Evolutionary conservation across 1,140 invertebrate species (phyloP).

Genomic region (Lordiphosa clarofinis): DNA sequence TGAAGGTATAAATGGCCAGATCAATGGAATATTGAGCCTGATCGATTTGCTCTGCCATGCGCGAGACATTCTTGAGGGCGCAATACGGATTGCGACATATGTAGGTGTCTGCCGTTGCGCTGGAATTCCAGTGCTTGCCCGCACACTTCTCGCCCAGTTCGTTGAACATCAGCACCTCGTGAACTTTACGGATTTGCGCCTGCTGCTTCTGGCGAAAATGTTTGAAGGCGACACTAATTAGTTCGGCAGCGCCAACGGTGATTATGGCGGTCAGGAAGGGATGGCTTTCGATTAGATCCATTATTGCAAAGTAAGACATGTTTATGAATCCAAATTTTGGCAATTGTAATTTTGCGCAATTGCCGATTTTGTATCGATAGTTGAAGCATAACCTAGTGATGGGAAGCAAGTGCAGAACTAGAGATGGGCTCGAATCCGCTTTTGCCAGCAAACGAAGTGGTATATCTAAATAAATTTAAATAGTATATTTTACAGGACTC

Average conservation of each 20-base stretch:
- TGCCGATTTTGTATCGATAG: too few relatives aligned
- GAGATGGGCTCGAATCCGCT: too few relatives aligned
- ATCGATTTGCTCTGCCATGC: slow-evolving; percentile 40
- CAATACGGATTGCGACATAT: slow-evolving; percentile 41
- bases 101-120: accelerated
- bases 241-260: background rate
- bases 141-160: slow-evolving; percentile 22
- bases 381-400: too few relatives aligned
- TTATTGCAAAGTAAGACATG: background rate
- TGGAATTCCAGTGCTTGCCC: background rate
- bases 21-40: slow-evolving; percentile 57
- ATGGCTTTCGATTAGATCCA: slow-evolving; percentile 1
- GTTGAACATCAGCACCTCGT: slow-evolving; percentile 48
- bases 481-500: too few relatives aligned
- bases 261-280: background rate
- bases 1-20: slow-evolving; percentile 64
- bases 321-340: too few relatives aligned
- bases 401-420: too few relatives aligned
- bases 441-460: too few relatives aligned
- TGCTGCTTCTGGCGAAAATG: background rate
- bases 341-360: too few relatives aligned
- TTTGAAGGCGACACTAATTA: background rate
- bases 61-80: slow-evolving; percentile 8
- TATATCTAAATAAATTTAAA: too few relatives aligned
- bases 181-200: background rate